Base-by-base conservation (phyloP, 2,888 invertebrate genomes). In the Melanostoma scalare region DNA sequence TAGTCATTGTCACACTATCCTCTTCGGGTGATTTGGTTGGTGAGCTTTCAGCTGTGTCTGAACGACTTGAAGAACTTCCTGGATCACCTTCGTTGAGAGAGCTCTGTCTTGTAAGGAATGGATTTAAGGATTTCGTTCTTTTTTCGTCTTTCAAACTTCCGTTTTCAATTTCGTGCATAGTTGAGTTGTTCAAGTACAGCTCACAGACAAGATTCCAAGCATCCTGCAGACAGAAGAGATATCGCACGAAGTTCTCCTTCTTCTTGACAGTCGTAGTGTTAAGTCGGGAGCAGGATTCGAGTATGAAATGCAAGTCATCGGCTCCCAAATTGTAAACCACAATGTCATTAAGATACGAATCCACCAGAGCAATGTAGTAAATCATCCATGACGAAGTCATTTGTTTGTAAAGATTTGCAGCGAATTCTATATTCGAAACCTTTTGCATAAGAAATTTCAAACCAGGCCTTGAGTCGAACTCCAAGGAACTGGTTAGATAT, bases 361-460 rank as follows among this genome's bases (percentile, higher is more conserved):
- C 97, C 42, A 98, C 95, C 48, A 98, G 91, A 0, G 97, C 94
- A 79, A 97, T 96, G 65, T 96, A 95, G 91, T 96, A 96, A 30
- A 98, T 95, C 48, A 97, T 95, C 95, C 97, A 97, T 0, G 97
- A 96, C 0, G 97, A 96, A 40, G 97, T 97, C 6, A 97, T 96
- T 91, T 98, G 98, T 79, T 96, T 96, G 89, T 97, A 97, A n/a
- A 97, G 92, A 91, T 97, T 97, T 1, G 97, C 97, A 3, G 97
- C 96, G 87, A 95, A 94, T 78, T 95, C 96, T 85, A 97, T 93
- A 88, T 96, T 96, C 0, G 96, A 96, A 0, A 97, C 97, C 92
- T 98, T 98, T 91, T 98, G 98, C 84, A 98, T 94, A 3, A 98
- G 93, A 90, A 98, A 98, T 90, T 98, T 98, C 30, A 98, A 92